Conservation (phyloP, 1,140 invertebrate genomes). For the Muscidifurax raptorellus region DNA sequence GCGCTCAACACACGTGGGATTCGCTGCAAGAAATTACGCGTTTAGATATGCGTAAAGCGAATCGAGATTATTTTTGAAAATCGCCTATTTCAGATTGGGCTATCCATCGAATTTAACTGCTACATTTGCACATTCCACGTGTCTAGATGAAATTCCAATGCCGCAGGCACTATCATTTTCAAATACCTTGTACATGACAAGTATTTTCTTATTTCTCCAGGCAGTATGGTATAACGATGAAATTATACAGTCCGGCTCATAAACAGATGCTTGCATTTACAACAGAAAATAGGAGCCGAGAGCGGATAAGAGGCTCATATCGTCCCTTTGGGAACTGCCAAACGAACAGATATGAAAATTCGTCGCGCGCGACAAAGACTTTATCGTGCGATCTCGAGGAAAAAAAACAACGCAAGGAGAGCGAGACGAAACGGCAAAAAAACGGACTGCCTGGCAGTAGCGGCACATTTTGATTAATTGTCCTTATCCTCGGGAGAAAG, state of each 20-base stretch:
- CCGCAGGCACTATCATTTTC: no score
- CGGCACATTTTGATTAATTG: slow-evolving; percentile 51
- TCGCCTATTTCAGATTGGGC: not conserved
- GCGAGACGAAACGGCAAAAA: slow-evolving; percentile 23
- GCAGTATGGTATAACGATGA: slow-evolving; percentile 13
- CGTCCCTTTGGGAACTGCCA: slow-evolving; percentile 27
- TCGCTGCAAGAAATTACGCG: not conserved
- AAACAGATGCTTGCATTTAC: slow-evolving; percentile 37
- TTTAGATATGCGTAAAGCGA: not conserved
- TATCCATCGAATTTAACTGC: not conserved
- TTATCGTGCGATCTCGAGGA: not conserved
- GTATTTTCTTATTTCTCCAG: not conserved
- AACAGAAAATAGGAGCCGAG: not conserved
- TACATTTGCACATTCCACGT: no score
- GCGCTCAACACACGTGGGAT: not conserved
- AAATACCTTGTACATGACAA: not conserved
- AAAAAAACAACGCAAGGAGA: slow-evolving; percentile 7
- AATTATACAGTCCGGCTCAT: slow-evolving; percentile 38
- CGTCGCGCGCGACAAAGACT: slow-evolving; percentile 36
- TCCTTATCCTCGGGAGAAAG: slow-evolving; percentile 37
- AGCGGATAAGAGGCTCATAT: slow-evolving; percentile 33
- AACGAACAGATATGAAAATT: slow-evolving; percentile 50
- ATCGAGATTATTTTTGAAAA: not conserved
- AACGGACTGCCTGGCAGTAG: not conserved
- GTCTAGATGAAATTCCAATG: no score